Percentiles rank a stretch among this genome's conserved stretches.
Conservation (phyloP, 2,888 invertebrate species). For the Syrphus vitripennis region DNA sequence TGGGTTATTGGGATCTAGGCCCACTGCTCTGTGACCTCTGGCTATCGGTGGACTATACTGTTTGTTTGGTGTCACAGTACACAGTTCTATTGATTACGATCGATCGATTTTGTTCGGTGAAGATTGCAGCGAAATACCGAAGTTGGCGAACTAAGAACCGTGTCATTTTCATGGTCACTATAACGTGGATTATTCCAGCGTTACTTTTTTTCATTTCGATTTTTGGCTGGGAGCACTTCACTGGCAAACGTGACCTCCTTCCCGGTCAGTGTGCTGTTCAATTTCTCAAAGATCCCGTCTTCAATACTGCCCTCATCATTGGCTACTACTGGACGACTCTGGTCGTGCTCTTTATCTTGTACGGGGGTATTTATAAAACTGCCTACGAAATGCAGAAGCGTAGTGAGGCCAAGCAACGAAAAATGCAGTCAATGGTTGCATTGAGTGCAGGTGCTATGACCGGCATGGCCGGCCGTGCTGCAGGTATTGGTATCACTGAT, state of each 20-base stretch:
- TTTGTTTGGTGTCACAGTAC: slow-evolving; percentile 99
- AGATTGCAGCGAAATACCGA: slow-evolving; percentile 97
- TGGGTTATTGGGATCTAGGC: slow-evolving; percentile 98
- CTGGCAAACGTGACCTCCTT: slow-evolving; percentile 93
- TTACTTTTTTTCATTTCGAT: slow-evolving; percentile 98
- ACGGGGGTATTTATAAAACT: slow-evolving; percentile 98
- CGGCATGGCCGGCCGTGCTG: slow-evolving; percentile 93
- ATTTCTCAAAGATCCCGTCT: slow-evolving; percentile 97
- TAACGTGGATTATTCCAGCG: slow-evolving; percentile 98
- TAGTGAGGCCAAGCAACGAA: slow-evolving; percentile 96
- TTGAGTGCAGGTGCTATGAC: slow-evolving; percentile 94
- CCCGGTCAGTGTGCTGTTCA: slow-evolving; percentile 97
- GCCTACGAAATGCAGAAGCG: slow-evolving; percentile 99
- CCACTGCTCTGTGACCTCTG: slow-evolving; percentile 98
- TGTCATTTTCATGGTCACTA: slow-evolving; percentile 97
- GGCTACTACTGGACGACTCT: slow-evolving; percentile 99
- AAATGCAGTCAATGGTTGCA: slow-evolving; percentile 97
- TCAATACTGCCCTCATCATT: slow-evolving; percentile 98
- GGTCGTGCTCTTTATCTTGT: slow-evolving; percentile 96
- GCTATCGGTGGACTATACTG: slow-evolving; percentile 99
- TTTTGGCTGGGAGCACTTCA: slow-evolving; percentile 99
- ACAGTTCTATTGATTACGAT: slow-evolving; percentile 99
- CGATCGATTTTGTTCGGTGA: slow-evolving; percentile 99
- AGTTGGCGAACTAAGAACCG: slow-evolving; percentile 97
- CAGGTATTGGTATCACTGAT: slow-evolving; percentile 92